Conservation (phyloP, 2,113 vertebrate genomes). For the Gnathonemus echidnorhynchus region DNA sequence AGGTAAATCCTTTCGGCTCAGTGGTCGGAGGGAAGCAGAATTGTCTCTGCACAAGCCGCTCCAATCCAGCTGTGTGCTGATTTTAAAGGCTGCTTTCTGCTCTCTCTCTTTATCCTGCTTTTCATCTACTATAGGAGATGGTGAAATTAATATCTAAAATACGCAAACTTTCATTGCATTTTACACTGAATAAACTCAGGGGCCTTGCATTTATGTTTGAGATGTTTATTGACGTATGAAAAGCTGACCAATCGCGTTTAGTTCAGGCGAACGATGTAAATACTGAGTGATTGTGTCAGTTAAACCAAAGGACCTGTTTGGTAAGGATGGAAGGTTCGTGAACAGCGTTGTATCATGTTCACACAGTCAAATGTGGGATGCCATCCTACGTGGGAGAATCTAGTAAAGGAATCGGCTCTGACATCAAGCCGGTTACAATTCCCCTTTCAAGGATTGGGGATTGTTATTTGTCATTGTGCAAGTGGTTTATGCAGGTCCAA, state of each 20-base stretch:
- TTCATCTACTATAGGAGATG: not conserved
- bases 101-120: not conserved
- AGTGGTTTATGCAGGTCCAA: not conserved
- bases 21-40: not conserved
- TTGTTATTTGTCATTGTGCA: not conserved
- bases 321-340: not conserved
- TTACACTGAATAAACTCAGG: not conserved
- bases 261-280: not conserved
- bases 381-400: not conserved
- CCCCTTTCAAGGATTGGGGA: not conserved
- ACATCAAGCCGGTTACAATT: not conserved
- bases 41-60: not conserved
- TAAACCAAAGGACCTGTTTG: not conserved
- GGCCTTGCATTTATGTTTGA: not conserved
- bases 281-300: not conserved
- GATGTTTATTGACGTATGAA: not conserved
- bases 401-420: not conserved
- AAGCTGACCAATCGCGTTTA: not conserved
- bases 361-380: not conserved
- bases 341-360: not conserved
- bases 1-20: slow-evolving; percentile 13
- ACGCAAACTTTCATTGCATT: not conserved
- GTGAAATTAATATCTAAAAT: not conserved
- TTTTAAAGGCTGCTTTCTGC: not conserved
- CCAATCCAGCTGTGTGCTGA: not conserved